Base-by-base conservation (phyloP, 2,113 vertebrate species). In the Tachuris rubrigastra region DNA sequence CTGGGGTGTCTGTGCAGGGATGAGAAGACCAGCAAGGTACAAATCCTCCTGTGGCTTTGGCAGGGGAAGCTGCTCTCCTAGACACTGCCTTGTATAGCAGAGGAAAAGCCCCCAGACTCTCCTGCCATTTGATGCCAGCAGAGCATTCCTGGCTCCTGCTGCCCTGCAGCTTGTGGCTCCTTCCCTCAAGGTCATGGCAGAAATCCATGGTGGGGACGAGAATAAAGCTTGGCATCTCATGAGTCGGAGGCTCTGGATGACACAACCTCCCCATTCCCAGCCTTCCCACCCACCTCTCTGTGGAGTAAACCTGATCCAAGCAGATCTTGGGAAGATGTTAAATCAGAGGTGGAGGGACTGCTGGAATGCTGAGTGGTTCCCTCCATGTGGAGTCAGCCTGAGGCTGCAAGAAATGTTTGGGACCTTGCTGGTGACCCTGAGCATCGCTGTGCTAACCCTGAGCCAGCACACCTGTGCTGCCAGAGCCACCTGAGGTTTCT, bases 201-300 rank as follows among this genome's bases (percentile, higher is more conserved):
- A 39, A 83, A 28, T 13, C 46, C 0, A 1, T 0, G 2, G 30
- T 4, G 0, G 37, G 49, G 50, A 68, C 3, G 0, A 46, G 83
- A 95, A 95, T n/a, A 86, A 79, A 77, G 7, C 31, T 44, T 3
- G 6, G 47, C 24, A 31, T 33, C 67, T 62, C 0, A 1, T 93
- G 90, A 65, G 58, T 28, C 1, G 13, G 47, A 80, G 52, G 47
- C 46, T 86, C 21, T 46, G 50, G 16, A 37, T 87, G 74, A 62
- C 31, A 44, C 25, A 27, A 6, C 7, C n/a, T n/a, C 9, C 13
- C 8, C 7, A 47, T 30, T 2, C 10, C 23, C 55, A 58, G 47
- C 44, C 18, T 42, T 58, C 39, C 37, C 8, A 4, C 2, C 22
- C 33, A 19, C 25, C 41, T 65, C 6, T 27, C 21, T 0, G 1